phyloP scores from a whole-genome alignment of 2,797 vertebrate genomes.

The Sylvia borin region DNA sequence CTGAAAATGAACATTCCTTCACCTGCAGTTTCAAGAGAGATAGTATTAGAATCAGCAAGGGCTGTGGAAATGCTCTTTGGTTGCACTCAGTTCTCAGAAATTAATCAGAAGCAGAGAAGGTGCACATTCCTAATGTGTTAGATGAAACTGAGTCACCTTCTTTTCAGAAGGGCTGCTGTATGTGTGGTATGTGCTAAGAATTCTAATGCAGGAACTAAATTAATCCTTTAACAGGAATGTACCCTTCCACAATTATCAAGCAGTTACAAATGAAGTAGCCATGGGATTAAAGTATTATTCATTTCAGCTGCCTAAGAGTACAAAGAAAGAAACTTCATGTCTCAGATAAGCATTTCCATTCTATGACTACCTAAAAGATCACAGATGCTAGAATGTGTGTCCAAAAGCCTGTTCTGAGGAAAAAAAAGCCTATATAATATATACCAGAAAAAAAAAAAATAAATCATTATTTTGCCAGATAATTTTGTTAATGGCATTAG shows the following conservation, averaged over 20 bases:
- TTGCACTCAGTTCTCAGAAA: conserved; percentile 19
- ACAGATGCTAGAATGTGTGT: background rate
- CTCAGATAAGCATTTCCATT: conserved; percentile 31
- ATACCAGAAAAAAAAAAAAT: background rate
- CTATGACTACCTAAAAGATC: background rate
- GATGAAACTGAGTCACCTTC: conserved; percentile 53
- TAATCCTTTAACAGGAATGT: conserved; percentile 54
- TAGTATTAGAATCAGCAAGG: background rate
- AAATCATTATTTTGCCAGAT: background rate
- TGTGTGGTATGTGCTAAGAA: conserved; percentile 29
- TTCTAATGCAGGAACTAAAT: conserved; percentile 39
- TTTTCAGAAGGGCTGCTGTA: conserved; percentile 25
- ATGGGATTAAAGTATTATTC: conserved; percentile 56
- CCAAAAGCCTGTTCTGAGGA: background rate
- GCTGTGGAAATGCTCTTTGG: background rate
- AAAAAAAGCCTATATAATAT: background rate
- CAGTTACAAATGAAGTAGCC: conserved; percentile 59
- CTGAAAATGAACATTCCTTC: conserved; percentile 12
- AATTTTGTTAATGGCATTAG: background rate
- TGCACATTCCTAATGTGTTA: conserved; percentile 2
- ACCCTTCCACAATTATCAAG: conserved; percentile 57
- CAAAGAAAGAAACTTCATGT: conserved; percentile 37
- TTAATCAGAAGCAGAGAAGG: conserved; percentile 18
- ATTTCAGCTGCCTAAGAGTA: conserved; percentile 54
- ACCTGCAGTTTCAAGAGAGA: background rate